These are phyloP conservation scores for Coelopa frigida DNA, from an alignment of 1,140 invertebrate species.

Conservation along the genomic window DNA sequence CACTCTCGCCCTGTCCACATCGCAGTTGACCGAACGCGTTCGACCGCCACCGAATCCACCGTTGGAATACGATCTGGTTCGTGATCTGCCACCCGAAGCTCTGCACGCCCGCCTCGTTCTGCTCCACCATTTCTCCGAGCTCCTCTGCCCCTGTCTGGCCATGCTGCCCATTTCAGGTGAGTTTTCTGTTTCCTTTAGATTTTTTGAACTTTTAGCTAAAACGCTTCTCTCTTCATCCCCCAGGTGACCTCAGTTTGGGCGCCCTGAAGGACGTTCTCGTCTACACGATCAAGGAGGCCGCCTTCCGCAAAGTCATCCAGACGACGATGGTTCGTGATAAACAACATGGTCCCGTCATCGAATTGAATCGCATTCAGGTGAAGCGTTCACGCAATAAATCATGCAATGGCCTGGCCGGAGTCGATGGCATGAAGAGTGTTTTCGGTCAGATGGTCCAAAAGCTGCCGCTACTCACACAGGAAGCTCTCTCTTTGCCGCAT, in stretches of 20 bases:
- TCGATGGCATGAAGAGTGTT: slow-evolving; percentile 76
- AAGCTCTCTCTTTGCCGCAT: slow-evolving; percentile 84
- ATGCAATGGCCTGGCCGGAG: slow-evolving; percentile 64
- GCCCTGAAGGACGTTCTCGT: slow-evolving; percentile 79
- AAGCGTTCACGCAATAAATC: slow-evolving; percentile 73
- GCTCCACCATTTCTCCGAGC: slow-evolving; percentile 87
- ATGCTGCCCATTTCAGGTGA: slow-evolving; percentile 72
- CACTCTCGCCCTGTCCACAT: slow-evolving; percentile 85
- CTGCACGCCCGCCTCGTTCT: slow-evolving; percentile 77
- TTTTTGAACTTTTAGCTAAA: not conserved
- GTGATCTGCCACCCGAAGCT: slow-evolving; percentile 66
- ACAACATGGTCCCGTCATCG: slow-evolving; percentile 91
- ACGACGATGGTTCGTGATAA: slow-evolving; percentile 91
- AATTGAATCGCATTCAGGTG: slow-evolving; percentile 86
- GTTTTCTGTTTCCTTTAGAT: not conserved
- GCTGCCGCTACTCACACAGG: slow-evolving; percentile 75
- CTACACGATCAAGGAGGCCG: slow-evolving; percentile 80
- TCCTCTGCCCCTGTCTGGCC: slow-evolving; percentile 83
- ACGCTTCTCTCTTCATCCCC: slow-evolving; percentile 29
- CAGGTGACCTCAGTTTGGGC: slow-evolving; percentile 64
- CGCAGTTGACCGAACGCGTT: slow-evolving; percentile 59
- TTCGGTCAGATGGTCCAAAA: slow-evolving; percentile 96
- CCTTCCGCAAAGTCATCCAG: slow-evolving; percentile 83
- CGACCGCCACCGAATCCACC: slow-evolving; percentile 70
- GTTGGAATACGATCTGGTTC: slow-evolving; percentile 85